Evolutionary conservation across 2,888 invertebrate genomes (phyloP).

Genomic region (Hoplodrina ambigua): DNA sequence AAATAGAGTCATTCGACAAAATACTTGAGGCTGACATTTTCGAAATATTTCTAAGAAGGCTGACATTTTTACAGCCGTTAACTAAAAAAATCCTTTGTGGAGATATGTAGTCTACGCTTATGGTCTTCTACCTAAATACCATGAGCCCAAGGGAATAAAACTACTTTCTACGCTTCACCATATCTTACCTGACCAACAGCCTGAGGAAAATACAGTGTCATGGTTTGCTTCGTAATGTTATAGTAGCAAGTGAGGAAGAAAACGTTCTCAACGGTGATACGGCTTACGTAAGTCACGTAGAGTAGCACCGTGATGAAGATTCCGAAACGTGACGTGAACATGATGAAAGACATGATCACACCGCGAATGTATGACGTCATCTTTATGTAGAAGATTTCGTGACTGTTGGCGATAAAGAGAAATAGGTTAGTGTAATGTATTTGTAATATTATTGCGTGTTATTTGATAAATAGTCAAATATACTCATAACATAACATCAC

Average conservation of each 20-base stretch:
- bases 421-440: constrained; percentile 10
- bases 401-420: constrained; percentile 65
- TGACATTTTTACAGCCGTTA: no score
- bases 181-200: constrained; percentile 83
- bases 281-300: constrained; percentile 91
- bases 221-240: constrained; percentile 93
- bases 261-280: constrained; percentile 93
- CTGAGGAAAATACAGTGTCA: constrained; percentile 93
- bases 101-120: no score
- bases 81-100: no score
- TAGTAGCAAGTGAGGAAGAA: constrained; percentile 94
- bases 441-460: constrained; percentile 4
- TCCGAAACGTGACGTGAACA: constrained; percentile 92
- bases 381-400: constrained; percentile 83
- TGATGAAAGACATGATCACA: constrained; percentile 91
- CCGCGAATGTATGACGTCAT: constrained; percentile 90
- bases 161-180: not conserved
- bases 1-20: no score
- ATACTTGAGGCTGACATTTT: no score
- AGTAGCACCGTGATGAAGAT: constrained; percentile 92
- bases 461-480: not conserved
- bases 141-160: not conserved
- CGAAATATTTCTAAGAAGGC: no score
- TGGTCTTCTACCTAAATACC: no score
- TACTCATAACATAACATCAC: no score